Evolutionary conservation across 2,888 invertebrate species (phyloP), one percentile per base, ranked within the genome.

Genomic region (Abrostola triplasia): DNA sequence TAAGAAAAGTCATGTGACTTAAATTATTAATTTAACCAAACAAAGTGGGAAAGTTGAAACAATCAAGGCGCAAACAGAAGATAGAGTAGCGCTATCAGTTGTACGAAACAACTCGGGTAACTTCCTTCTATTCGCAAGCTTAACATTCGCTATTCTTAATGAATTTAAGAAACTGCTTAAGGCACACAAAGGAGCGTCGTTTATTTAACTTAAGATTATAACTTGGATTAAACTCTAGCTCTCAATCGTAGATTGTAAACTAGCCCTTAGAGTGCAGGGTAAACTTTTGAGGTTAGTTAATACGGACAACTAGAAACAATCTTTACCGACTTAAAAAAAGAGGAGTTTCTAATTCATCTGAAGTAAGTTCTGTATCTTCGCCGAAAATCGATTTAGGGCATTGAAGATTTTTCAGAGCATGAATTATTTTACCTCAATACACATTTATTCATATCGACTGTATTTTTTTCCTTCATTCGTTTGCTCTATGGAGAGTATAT

Each of bases 141-240:
- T 80, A 84, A 85, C 81, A 84, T 81, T 84, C 82, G 77, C 77
- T 77, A 63, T 67, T 74, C 80, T 79, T 84, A 84, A 88, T 87
- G 79, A 86, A 84, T 87, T 88, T 86, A 83, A 81, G 78, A 77
- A 74, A 81, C 70, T 75, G 71, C 70, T 70, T 71, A 70, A 48
- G 76, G 62, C 76, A 83, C 77, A 64, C 61, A 71, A 60, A 13
- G 38, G 55, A 24, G 59, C 13, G 44, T 68, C 70, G 74, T 76
- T 75, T 78, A 70, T 74, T 66, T 64, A 48, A 67, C 36, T 57
- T 51, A 54, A 72, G 71, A 76, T 78, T 77, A 77, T 77, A 67
- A 68, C 55, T 69, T 68, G 48, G 35, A 65, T 67, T 35, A 36
- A 36, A 59, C 58, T 64, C 49, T 13, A 42, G 50, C 5, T 53